Base-by-base conservation (phyloP, 2,888 invertebrate species). In the Ochropacha duplaris region DNA sequence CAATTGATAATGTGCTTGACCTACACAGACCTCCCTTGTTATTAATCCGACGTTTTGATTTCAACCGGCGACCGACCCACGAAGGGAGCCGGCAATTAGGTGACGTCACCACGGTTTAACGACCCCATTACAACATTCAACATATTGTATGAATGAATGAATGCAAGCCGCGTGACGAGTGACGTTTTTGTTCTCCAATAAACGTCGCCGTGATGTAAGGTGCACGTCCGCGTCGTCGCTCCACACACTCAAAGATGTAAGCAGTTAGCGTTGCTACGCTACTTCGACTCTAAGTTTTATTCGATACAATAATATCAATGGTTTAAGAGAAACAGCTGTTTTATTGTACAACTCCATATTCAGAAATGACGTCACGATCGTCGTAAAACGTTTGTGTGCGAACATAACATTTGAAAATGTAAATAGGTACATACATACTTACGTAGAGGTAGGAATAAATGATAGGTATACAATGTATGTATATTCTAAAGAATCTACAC, bases 101-200 rank as follows among this genome's bases (percentile, higher is more conserved):
- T 92, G 92, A 92, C 92, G 92, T 92, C 92, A 90, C 82, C 81
- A 72, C 84, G 80, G 92, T 91, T 90, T 91, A 92, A 92, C 91
- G 92, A 92, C 91, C 92, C 92, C 86, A 90, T 92, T 91, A 92
- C 86, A 89, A 89, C 86, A 86, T 86, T 85, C 83, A 85, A 86
- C 88, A 90, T 89, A 88, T 87, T 87, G 86, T 88, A 90, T 90
- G 92, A 92, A 92, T 90, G 92, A 92, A 92, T 92, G 92, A 92
- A 90, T 91, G 92, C 90, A 92, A 76, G 76, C 87, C 81, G 87
- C 87, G 86, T 88, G 88, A 89, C 87, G 84, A 79, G 79, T 86
- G 87, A 87, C 86, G 88, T 86, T 88, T 86, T 87, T 84, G 77
- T 83, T 79, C 76, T 78, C 78, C 76, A 77, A 81, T 79, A 75